Base-by-base conservation (phyloP, 2,797 vertebrate genomes). In the Alectoris magna region DNA sequence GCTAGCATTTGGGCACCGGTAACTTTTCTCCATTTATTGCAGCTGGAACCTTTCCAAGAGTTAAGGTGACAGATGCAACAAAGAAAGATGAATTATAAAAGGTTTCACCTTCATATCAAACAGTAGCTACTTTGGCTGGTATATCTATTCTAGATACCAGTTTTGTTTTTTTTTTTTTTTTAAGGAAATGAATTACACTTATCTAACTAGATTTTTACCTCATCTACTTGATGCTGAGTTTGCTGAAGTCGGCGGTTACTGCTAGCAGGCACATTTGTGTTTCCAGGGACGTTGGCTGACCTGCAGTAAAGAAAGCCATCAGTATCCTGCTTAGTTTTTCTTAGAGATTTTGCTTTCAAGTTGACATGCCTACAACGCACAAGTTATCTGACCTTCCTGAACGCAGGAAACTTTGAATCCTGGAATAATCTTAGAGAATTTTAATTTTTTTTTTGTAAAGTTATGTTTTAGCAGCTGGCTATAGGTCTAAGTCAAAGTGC, bases 211-310 rank as follows among this genome's bases (percentile, higher is more conserved):
- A 62, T 21, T 53, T 92, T 62, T 97, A 98, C 98, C 98, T 98
- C 98, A 85, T 98, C 96, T 12, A 98, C 98, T 97, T 98, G 98
- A 72, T 98, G 96, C 0, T 98, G 98, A 6, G 98, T 98, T 95
- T 98, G 98, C 91, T 98, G 98, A 36, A 98, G 98, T 58, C 97
- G 97, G n/a, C 97, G 97, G 38, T 88, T 98, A 21, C 96, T 90
- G 70, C 97, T 94, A 10, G 93, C 21, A 64, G 96, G 97, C 88
- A 88, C 64, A 17, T 96, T 94, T 2, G 97, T 75, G 16, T 76
- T 93, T 22, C 95, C 82, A 24, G 97, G 70, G 8, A 66, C 26
- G 12, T 22, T 80, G 59, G 97, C 29, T 22, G 98, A 97, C 98
- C 98, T 98, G 91, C 46, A 95, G 91, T 1, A 53, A 83, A 88